Evolutionary conservation across 2,888 invertebrate genomes (phyloP).

Genomic region (Drosophila meridiana): DNA sequence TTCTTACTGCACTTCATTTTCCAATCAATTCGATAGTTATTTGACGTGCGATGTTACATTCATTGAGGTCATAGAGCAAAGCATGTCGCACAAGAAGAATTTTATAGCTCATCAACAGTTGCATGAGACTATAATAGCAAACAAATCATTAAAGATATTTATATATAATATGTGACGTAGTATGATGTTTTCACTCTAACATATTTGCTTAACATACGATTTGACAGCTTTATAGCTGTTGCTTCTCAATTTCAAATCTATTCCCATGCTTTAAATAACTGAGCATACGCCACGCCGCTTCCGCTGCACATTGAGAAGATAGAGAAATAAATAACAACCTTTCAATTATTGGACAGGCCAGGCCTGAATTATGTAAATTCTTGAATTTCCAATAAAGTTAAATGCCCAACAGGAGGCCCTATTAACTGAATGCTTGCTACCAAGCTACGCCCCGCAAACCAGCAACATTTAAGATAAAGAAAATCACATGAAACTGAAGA

Average conservation of each 20-base stretch:
- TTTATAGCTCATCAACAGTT: constrained; percentile 3
- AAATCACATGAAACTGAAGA: constrained; percentile 32
- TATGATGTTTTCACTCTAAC: neutral
- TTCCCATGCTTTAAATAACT: constrained; percentile 15
- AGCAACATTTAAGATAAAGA: constrained; percentile 26
- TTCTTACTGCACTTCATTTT: neutral
- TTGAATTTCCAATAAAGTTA: constrained; percentile 11
- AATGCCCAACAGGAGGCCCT: constrained; percentile 32
- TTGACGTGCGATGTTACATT: constrained; percentile 26
- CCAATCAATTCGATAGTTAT: constrained; percentile 22
- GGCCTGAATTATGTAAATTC: constrained; percentile 46
- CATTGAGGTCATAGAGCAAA: constrained; percentile 6
- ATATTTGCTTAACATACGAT: neutral
- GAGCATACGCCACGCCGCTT: constrained; percentile 25
- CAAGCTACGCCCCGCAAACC: constrained; percentile 19
- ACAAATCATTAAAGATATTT: constrained; percentile 1
- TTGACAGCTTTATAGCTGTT: constrained; percentile 27
- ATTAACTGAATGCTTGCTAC: constrained; percentile 23
- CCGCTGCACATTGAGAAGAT: constrained; percentile 44
- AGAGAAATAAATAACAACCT: constrained; percentile 30
- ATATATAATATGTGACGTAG: neutral
- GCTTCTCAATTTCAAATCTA: neutral
- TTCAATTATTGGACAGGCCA: constrained; percentile 45
- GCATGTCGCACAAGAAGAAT: neutral
- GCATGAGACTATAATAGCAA: neutral